phyloP scores from a whole-genome alignment of 2,888 invertebrate genomes.

The Caenorhabditis macrosperma region DNA sequence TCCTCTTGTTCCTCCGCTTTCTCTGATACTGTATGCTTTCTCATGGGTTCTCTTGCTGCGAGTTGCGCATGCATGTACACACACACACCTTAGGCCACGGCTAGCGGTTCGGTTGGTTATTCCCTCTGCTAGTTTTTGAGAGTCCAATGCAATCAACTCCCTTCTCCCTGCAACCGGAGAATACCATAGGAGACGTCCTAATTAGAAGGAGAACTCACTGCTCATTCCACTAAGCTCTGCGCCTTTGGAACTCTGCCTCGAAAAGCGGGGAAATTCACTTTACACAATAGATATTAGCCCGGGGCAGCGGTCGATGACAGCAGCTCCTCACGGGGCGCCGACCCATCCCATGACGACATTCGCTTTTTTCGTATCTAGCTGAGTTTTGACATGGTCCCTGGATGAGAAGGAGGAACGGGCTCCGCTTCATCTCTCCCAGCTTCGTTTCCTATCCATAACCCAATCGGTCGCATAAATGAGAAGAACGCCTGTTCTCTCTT shows the following conservation, averaged over 20 bases:
- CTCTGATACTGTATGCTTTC: not conserved
- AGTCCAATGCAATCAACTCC: not conserved
- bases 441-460: constrained; percentile 38
- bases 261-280: constrained; percentile 1
- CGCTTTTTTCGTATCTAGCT: no score
- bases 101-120: not conserved
- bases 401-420: not conserved
- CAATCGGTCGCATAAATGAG: constrained; percentile 55
- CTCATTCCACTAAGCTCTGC: no score
- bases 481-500: constrained; percentile 56
- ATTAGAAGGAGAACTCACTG: not conserved
- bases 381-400: no score
- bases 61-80: not conserved
- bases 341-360: constrained; percentile 1
- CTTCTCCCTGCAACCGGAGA: no score
- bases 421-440: constrained; percentile 12
- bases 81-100: no score
- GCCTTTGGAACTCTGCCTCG: not conserved
- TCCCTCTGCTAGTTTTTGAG: not conserved
- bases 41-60: not conserved
- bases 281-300: constrained; percentile 14
- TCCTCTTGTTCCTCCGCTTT: not conserved
- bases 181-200: not conserved
- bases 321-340: constrained; percentile 5
- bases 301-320: constrained; percentile 16